Conservation (phyloP, 2,113 vertebrate genomes). For the Tragelaphus buxtoni region DNA sequence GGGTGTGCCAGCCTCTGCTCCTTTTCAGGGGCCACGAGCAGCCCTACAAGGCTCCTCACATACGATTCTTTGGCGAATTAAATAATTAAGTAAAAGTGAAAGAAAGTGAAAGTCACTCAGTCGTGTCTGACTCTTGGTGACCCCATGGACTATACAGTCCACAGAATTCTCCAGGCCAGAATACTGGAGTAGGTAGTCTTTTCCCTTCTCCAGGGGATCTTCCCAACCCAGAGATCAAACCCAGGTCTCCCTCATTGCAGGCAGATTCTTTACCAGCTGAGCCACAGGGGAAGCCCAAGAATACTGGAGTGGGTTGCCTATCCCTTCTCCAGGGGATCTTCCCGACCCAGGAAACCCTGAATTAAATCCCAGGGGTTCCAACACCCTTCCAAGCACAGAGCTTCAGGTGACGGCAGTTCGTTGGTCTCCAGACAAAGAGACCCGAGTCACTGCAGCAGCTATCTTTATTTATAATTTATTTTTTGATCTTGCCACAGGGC, state of each 20-base stretch:
- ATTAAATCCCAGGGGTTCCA: not conserved
- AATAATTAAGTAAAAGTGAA: not conserved
- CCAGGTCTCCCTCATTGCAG: not conserved
- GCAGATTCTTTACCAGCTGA: not conserved
- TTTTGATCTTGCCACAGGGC: not conserved
- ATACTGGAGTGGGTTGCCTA: not conserved
- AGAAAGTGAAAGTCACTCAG: not conserved
- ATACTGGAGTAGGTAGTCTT: not conserved
- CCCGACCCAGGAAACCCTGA: not conserved
- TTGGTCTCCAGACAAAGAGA: not conserved
- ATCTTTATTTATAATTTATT: not conserved
- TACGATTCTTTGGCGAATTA: not conserved
- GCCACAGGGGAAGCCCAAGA: not conserved
- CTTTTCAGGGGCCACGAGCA: rapidly evolving
- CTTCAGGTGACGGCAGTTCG: not conserved
- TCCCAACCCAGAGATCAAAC: not conserved
- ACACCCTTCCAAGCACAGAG: not conserved
- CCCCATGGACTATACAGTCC: not conserved
- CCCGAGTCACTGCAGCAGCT: rapidly evolving
- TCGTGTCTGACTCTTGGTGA: not conserved
- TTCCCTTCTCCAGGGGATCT: not conserved
- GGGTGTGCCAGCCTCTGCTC: rapidly evolving
- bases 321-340: not conserved
- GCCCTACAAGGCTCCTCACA: not conserved
- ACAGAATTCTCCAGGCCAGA: not conserved